A percentile compares a stretch with the other conserved stretches of the same genome.
Evolutionary conservation across 2,797 vertebrate genomes (phyloP).

Genomic region (Eupleurogrammus muticus): DNA sequence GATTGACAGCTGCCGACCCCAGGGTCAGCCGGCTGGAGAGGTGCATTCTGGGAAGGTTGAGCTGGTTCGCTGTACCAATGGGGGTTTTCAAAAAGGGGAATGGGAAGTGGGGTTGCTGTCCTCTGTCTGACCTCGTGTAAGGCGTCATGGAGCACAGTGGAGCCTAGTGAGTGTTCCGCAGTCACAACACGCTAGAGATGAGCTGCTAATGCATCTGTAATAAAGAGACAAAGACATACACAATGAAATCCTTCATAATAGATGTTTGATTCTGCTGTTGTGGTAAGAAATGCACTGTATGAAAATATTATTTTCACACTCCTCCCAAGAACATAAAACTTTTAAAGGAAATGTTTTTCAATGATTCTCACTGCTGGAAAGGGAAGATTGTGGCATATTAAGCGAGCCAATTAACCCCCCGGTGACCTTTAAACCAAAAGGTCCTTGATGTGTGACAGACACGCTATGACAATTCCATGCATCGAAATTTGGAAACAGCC

Average conservation of each 20-base stretch:
- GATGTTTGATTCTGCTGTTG: constrained; percentile 2
- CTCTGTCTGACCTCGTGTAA: constrained; percentile 76
- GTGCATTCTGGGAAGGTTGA: constrained; percentile 83
- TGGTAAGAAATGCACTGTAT: constrained; percentile 2
- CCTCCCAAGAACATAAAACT: constrained; percentile 24
- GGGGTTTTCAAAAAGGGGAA: constrained; percentile 54
- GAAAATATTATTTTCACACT: constrained; percentile 27
- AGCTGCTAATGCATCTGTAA: constrained; percentile 38
- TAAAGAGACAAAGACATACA: constrained; percentile 7
- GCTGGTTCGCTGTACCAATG: constrained; percentile 38
- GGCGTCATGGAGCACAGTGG: constrained; percentile 55
- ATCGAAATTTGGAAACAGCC: constrained; percentile 34
- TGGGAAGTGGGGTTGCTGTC: constrained; percentile 78
- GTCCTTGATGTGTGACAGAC: constrained; percentile 11
- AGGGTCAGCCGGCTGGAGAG: constrained; percentile 77
- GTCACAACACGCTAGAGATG: constrained; percentile 41
- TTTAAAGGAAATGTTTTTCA: not conserved
- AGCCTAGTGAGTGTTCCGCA: constrained; percentile 53
- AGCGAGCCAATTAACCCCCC: constrained; percentile 22
- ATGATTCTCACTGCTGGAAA: constrained; percentile 32
- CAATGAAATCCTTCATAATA: not conserved
- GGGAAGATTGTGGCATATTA: constrained; percentile 29
- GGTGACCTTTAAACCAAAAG: constrained; percentile 32
- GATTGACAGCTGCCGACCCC: constrained; percentile 86
- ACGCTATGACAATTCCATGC: constrained; percentile 18